Evolutionary conservation across 2,888 invertebrate genomes (phyloP).

Genomic region (Drosophila eohydei): DNA sequence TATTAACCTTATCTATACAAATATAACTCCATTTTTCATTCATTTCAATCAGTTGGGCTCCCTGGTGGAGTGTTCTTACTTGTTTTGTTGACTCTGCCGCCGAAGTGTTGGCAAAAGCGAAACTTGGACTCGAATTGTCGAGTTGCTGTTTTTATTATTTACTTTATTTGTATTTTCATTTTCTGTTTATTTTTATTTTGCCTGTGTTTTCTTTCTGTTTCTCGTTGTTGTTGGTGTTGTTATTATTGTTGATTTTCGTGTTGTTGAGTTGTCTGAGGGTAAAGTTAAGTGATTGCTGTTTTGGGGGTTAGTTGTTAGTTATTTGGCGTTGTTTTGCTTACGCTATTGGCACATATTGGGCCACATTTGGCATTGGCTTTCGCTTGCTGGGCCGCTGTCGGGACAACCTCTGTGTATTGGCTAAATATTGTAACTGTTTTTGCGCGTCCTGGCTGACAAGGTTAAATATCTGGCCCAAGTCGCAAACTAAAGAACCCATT

Average conservation of each 20-base stretch:
- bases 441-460: slow-evolving; percentile 10
- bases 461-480: slow-evolving; percentile 18
- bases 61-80: slow-evolving; percentile 17
- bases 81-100: slow-evolving; percentile 15
- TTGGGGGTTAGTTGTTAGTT: slow-evolving; percentile 51
- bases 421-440: slow-evolving; percentile 21
- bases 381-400: slow-evolving; percentile 1
- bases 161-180: background rate
- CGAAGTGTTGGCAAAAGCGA: slow-evolving; percentile 21
- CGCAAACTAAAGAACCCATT: slow-evolving; percentile 22
- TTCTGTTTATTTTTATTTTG: slow-evolving; percentile 6
- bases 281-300: slow-evolving; percentile 70
- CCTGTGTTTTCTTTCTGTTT: background rate
- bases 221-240: background rate
- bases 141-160: slow-evolving; percentile 23
- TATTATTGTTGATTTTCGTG: slow-evolving; percentile 15
- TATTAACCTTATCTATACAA: slow-evolving; percentile 39
- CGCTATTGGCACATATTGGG: slow-evolving; percentile 12
- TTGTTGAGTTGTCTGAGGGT: slow-evolving; percentile 14
- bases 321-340: slow-evolving; percentile 49
- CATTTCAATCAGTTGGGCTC: slow-evolving; percentile 43
- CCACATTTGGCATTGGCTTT: slow-evolving; percentile 7
- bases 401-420: slow-evolving; percentile 13
- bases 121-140: slow-evolving; percentile 30
- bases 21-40: slow-evolving; percentile 42